A percentile compares a stretch with the other conserved stretches of the same genome.
phyloP scores from a whole-genome alignment of 2,797 vertebrate species.

The Tragelaphus oryx region DNA sequence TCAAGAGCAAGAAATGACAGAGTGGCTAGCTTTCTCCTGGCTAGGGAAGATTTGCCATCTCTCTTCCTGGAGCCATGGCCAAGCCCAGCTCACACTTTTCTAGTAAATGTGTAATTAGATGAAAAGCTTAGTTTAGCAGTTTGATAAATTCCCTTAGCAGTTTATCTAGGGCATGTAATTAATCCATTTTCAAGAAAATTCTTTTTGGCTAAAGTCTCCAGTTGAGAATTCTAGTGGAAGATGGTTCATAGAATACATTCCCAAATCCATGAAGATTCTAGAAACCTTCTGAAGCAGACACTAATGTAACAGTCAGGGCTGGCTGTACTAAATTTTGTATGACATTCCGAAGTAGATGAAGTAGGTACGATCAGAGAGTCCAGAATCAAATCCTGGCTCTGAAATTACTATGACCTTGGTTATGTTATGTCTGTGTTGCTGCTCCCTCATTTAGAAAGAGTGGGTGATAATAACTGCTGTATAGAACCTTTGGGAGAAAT shows the following conservation, averaged over 20 bases:
- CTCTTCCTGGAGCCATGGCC: not conserved
- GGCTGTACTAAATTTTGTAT: too few relatives aligned
- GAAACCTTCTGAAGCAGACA: not conserved
- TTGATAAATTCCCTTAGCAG: slow-evolving; percentile 48
- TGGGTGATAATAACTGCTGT: not conserved
- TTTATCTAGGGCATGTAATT: slow-evolving; percentile 38
- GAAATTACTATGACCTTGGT: not conserved
- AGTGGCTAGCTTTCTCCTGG: too few relatives aligned
- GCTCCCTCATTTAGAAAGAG: not conserved
- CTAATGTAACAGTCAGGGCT: not conserved
- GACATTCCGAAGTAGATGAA: not conserved
- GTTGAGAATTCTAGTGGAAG: slow-evolving; percentile 10
- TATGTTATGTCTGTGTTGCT: too few relatives aligned
- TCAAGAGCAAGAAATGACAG: not conserved
- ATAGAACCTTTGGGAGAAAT: not conserved
- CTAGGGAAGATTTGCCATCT: not conserved
- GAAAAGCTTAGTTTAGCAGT: slow-evolving; percentile 47
- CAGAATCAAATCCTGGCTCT: not conserved
- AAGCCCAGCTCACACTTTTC: not conserved
- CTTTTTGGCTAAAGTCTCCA: slow-evolving; percentile 2
- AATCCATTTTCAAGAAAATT: slow-evolving; percentile 51
- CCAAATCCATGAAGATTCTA: not conserved
- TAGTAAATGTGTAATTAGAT: not conserved
- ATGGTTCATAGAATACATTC: not conserved
- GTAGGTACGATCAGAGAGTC: not conserved